Base-by-base conservation (phyloP, 2,888 invertebrate species). In the Dryobotodes eremita region DNA sequence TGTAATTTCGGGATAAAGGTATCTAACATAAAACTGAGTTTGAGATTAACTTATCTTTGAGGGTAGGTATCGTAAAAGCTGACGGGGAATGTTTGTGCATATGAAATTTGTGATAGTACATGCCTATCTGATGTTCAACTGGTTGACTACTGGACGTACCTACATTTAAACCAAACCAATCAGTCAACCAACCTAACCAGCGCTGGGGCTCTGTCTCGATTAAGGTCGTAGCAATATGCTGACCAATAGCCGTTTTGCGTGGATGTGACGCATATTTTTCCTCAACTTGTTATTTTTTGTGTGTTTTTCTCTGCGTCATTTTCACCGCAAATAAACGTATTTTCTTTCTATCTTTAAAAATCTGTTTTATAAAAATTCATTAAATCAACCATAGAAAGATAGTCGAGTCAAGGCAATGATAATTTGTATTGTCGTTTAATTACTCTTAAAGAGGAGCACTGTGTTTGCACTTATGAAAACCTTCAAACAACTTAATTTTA, bases 401-500 rank as follows among this genome's bases (percentile, higher is more conserved):
- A 20, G 31, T 7, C n/a, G 6, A 0, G 0, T 13, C 20, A 36
- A 20, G 6, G 1, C 7, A 61, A 31, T 26, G 8, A 42, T 46
- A 4, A 48, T 20, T 42, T 20, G 2, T 48, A 20, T n/a, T 46
- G n/a, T 36, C 17, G 8, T 31, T 53, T n/a, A 80, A 31, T 55
- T 42, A 31, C 20, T 26, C 42, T 31, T 2, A n/a, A 1, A 72
- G 15, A 80, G 17, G 55, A 57, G 36, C 68, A 48, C 23, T 48
- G 15, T 59, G 57, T 53, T 65, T 61, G 59, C 53, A 62, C 50
- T 68, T 36, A 62, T 42, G 55, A 42, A 79, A 71, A 75, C 48
- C 50, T 61, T 26, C 53, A 68, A 64, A 69, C 64, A 80, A 75
- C 65, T 73, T 76, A 75, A 80, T 85, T 71, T 65, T 36, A 85